Percentiles rank a stretch among this genome's conserved stretches.
Conservation (phyloP, 2,888 invertebrate genomes). For the Drosophila kuntzei region DNA sequence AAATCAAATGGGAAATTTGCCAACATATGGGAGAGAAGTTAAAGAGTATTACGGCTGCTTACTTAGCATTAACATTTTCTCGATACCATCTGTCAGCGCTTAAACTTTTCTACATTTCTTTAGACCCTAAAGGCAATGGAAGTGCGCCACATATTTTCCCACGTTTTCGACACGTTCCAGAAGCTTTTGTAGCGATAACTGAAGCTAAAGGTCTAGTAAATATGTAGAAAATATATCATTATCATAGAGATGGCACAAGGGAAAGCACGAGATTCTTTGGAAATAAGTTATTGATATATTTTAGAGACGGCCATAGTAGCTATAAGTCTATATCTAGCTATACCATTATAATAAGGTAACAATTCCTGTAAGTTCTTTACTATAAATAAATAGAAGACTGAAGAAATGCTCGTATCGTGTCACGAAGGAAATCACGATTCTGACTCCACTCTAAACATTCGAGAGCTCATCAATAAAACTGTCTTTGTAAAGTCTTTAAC, state of each 20-base stretch:
- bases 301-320: background rate
- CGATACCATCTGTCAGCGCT: constrained; percentile 40
- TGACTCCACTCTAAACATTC: background rate
- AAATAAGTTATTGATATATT: background rate
- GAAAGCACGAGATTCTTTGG: background rate
- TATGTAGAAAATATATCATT: constrained; percentile 24
- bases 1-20: constrained; percentile 30
- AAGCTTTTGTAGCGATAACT: constrained; percentile 34
- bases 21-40: constrained; percentile 58
- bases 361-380: no score
- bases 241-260: background rate
- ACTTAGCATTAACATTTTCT: constrained; percentile 4
- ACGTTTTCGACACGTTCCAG: constrained; percentile 61
- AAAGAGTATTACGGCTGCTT: constrained; percentile 21
- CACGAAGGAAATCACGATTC: background rate
- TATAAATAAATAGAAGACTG: no score
- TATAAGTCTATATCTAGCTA: no score
- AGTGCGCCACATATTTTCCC: constrained; percentile 36
- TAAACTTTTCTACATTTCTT: constrained; percentile 2
- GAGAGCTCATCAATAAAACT: constrained; percentile 68
- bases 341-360: no score
- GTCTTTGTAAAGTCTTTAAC: constrained; percentile 43
- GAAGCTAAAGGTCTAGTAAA: background rate
- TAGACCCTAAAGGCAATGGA: constrained; percentile 14
- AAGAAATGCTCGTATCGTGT: background rate